These are phyloP conservation scores for Ophion slaviceki DNA, from an alignment of 2,888 invertebrate genomes.

Conservation along the genomic window DNA sequence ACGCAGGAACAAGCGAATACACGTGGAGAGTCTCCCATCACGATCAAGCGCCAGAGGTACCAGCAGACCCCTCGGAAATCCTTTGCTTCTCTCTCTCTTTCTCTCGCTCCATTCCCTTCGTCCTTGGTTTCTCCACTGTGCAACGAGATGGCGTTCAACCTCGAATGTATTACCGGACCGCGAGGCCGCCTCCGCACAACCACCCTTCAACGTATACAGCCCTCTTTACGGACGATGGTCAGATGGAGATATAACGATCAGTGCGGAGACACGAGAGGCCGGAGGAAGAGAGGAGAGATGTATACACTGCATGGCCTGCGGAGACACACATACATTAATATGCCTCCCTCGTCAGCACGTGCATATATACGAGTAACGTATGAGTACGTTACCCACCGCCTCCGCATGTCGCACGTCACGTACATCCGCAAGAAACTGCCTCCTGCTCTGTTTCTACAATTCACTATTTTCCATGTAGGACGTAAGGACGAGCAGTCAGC, in stretches of 20 bases:
- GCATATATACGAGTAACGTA: slow-evolving; percentile 14
- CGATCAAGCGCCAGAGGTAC: slow-evolving; percentile 54
- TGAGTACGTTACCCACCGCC: background rate
- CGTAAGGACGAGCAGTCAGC: background rate
- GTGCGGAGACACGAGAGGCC: slow-evolving; percentile 75
- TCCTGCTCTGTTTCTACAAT: background rate
- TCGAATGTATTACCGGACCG: slow-evolving; percentile 82
- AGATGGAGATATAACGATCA: slow-evolving; percentile 83
- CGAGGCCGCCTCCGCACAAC: slow-evolving; percentile 69
- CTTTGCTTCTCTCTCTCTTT: slow-evolving; percentile 30
- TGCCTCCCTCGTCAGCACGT: slow-evolving; percentile 71
- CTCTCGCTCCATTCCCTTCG: slow-evolving; percentile 51
- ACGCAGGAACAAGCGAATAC: slow-evolving; percentile 36
- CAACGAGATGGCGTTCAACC: slow-evolving; percentile 74
- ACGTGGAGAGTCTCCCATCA: slow-evolving; percentile 50
- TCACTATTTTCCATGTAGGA: background rate
- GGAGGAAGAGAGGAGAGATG: background rate
- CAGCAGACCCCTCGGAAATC: slow-evolving; percentile 56
- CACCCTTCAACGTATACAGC: slow-evolving; percentile 68
- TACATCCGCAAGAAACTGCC: slow-evolving; percentile 12
- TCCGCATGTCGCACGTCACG: slow-evolving; percentile 24
- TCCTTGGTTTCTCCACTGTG: slow-evolving; percentile 62
- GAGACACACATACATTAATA: slow-evolving; percentile 72
- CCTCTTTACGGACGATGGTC: slow-evolving; percentile 73
- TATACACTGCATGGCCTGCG: slow-evolving; percentile 71